Evolutionary conservation across 2,113 vertebrate genomes (phyloP).

Genomic region (Zosterops borbonicus): DNA sequence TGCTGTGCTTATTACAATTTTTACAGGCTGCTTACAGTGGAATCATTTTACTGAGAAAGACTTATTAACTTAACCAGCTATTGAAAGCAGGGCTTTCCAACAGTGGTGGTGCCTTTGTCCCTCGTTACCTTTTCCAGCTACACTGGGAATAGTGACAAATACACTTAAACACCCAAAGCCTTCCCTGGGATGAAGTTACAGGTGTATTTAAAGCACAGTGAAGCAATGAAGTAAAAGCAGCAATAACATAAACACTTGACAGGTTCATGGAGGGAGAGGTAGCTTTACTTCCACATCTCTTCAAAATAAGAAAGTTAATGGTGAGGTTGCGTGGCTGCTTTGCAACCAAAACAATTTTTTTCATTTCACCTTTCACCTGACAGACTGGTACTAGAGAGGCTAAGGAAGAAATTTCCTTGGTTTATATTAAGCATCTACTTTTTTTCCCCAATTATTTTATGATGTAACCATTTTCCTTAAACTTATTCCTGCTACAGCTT

Average conservation of each 20-base stretch:
- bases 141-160: neutral
- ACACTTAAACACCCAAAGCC: neutral
- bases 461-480: neutral
- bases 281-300: neutral
- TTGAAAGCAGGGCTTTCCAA: constrained; percentile 10
- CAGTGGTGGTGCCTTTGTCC: constrained; percentile 29
- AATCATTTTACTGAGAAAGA: constrained; percentile 52
- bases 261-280: neutral
- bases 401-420: neutral
- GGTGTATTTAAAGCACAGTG: neutral
- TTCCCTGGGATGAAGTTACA: constrained; percentile 13
- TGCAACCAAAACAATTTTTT: neutral
- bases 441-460: neutral
- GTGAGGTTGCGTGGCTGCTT: neutral
- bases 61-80: constrained; percentile 67
- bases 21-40: constrained; percentile 52
- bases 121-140: constrained; percentile 3
- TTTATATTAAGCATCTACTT: neutral
- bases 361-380: neutral
- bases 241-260: neutral
- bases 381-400: neutral
- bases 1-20: constrained; percentile 44
- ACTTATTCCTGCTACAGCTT: neutral
- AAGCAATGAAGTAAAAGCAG: neutral
- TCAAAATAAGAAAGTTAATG: neutral